These are phyloP conservation scores for Laterallus jamaicensis DNA, from an alignment of 2,113 vertebrate species.

Conservation along the genomic window DNA sequence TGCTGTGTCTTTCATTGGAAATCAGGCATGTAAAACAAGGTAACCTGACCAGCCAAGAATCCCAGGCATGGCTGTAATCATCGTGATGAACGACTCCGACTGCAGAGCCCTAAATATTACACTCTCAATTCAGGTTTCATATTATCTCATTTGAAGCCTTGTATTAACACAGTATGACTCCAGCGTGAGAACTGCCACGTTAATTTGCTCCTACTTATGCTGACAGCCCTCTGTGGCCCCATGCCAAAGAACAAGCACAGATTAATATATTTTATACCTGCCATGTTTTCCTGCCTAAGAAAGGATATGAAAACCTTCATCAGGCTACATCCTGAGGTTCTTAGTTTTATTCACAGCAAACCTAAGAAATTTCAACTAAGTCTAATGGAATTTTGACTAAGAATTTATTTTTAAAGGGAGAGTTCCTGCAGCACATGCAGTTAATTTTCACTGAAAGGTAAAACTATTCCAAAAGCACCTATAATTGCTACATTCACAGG, in stretches of 20 bases:
- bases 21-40: neutral
- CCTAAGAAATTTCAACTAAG: neutral
- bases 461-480: neutral
- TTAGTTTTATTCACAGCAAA: neutral
- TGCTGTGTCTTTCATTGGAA: neutral
- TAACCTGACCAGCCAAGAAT: neutral
- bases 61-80: neutral
- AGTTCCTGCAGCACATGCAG: neutral
- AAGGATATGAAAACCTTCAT: neutral
- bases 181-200: neutral
- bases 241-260: neutral
- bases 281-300: neutral
- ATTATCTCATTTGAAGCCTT: neutral
- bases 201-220: neutral
- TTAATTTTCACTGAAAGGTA: neutral
- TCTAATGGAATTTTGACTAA: neutral
- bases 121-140: neutral
- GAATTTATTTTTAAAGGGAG: neutral
- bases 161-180: constrained; percentile 1
- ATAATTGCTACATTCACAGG: neutral
- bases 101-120: neutral
- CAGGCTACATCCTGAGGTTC: neutral
- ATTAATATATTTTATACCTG: neutral
- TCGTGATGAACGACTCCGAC: neutral
- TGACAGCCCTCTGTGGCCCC: neutral